A percentile compares a stretch with the other conserved stretches of the same genome.
Evolutionary conservation across 2,113 vertebrate species (phyloP).

Genomic region (Mormyrus lacerda): DNA sequence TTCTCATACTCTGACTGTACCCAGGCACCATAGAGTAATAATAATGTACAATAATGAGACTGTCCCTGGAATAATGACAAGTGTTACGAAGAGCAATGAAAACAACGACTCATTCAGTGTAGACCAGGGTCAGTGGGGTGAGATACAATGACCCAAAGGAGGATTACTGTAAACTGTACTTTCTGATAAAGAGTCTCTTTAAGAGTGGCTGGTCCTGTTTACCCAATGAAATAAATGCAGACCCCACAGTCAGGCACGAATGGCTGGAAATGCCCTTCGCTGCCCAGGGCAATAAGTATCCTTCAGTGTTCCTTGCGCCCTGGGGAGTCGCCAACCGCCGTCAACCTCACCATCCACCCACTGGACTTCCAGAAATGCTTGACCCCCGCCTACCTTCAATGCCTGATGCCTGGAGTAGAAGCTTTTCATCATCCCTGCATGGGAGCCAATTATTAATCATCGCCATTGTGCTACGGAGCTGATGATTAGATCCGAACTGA

Average conservation of each 20-base stretch:
- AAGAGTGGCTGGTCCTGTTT: not conserved
- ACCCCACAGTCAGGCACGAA: not conserved
- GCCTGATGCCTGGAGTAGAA: not conserved
- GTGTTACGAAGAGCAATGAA: not conserved
- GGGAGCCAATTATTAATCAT: not conserved
- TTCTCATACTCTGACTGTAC: not conserved
- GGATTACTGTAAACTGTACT: not conserved
- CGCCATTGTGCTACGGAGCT: not conserved
- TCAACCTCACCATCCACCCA: not conserved
- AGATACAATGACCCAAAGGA: constrained; percentile 7
- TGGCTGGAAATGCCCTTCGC: constrained; percentile 8
- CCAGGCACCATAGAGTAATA: not conserved
- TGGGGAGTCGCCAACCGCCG: not conserved
- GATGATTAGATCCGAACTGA: not conserved
- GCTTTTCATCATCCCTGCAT: not conserved
- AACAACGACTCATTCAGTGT: not conserved
- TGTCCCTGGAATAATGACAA: not conserved
- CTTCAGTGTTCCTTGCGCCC: not conserved
- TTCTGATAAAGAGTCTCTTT: constrained; percentile 15
- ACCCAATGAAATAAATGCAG: not conserved
- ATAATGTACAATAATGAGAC: not conserved
- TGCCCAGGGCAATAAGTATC: not conserved
- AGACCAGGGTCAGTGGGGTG: not conserved
- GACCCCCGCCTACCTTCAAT: not conserved
- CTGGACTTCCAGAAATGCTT: not conserved